Base-by-base conservation (phyloP, 1,140 invertebrate species). In the Carposina sasakii region DNA sequence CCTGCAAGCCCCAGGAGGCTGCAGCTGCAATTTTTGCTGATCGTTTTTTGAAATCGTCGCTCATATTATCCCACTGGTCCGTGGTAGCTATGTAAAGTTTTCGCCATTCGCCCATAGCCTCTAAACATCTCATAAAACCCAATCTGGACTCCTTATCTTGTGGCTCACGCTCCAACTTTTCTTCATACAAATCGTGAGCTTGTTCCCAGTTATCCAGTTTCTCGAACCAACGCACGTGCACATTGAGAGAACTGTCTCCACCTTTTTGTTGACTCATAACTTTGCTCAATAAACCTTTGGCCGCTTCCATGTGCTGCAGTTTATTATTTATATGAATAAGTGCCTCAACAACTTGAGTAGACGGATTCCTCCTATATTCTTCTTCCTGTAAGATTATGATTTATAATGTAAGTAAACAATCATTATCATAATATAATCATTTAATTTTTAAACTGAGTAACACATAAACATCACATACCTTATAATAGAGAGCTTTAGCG, bases 241-340 rank as follows among this genome's bases (percentile, higher is more conserved):
- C 93, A 81, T 92, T 91, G 1, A 93, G 76, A 46, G 88, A 86
- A 37, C 81, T 63, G 65, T 89, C 85, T 0, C 85, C 86, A 24
- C 84, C 87, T 36, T 90, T 90, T 53, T 92, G 89, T 60, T 95
- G 91, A 57, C 91, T 91, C 87, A 93, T 95, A 0, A 98, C 96
- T 72, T 95, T 96, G 56, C 96, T 92, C 20, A 99, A 76, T 1
- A 98, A 76, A 26, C 94, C 98, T 57, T 95, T 93, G 1, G 98
- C 97, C 0, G 97, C 97, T 86, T 99, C 98, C 58, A 96, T 95
- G 69, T 99, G 97, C 72, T 99, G 98, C 8, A 99, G 85, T 85
- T 99, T 99, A 73, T 99, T 99, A 67, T 99, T 99, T 49, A 99
- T 99, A 6, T 96, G 95, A 64, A 99, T 99, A 0, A 99, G 86